Base-by-base conservation (phyloP, 2,113 vertebrate species). In the Dromaius novaehollandiae region DNA sequence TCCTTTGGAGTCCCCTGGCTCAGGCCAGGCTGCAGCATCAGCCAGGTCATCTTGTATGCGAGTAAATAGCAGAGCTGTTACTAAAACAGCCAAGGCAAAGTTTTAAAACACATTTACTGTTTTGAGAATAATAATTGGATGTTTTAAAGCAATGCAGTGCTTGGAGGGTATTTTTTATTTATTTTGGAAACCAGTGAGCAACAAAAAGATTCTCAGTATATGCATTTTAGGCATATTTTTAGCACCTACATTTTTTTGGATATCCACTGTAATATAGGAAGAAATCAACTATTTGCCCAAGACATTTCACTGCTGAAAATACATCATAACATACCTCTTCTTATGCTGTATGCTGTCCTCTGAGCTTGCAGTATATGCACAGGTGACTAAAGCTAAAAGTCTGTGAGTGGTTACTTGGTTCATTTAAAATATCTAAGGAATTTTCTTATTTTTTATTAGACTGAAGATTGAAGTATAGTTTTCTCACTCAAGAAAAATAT, bases 1-100 rank as follows among this genome's bases (percentile, higher is more conserved):
- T 91, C 42, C 51, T 93, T 95, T 21, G 7, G 88, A 91, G 85
- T 95, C 87, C 95, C 64, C 42, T 91, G 93, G 25, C 46, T 79
- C 95, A 91, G 83, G 28, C 79, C 53, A 18, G 91, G 96, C 92
- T 97, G 97, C 95, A 88, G 82, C 65, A 44, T 89, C 97, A 84
- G 88, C 97, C 82, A 0, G 56, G 87, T 84, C 86, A 88, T 90
- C 91, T 95, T 28, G 90, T 91, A 88, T 70, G 82, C 94, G 93
- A 97, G 32, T 24, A 34, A 28, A 68, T 58, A 58, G 18, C 9
- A 40, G 42, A 7, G 19, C 36, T 30, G 40, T 14, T 13, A 15
- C 13, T 55, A 24, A 22, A 4, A 5, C 24, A 9, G 10, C 74
- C 30, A 44, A 18, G 19, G 30, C 25, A 6, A 60, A 28, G 7